Percentiles rank a stretch among this genome's conserved stretches.
These are phyloP conservation scores for Rhinogobius similis DNA, from an alignment of 2,113 vertebrate genomes.

Conservation along the genomic window DNA sequence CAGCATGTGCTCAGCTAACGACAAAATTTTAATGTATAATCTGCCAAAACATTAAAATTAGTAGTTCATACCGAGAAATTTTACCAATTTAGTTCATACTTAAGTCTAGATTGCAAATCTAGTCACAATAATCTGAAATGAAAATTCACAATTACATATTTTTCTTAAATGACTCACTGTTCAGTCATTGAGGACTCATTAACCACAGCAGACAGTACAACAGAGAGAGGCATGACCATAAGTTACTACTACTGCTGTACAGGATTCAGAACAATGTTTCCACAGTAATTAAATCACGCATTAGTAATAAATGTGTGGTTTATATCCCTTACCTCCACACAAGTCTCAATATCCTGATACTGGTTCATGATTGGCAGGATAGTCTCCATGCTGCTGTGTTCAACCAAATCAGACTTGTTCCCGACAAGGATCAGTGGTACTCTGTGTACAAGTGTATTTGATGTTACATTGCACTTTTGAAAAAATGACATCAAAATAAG, in stretches of 20 bases:
- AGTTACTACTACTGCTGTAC: background rate
- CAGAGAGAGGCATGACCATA: background rate
- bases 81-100: too few species aligned
- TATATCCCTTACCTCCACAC: constrained; percentile 87
- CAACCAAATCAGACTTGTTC: constrained; percentile 97
- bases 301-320: background rate
- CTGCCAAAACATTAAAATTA: too few species aligned
- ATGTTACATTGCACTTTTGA: background rate
- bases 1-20: too few species aligned
- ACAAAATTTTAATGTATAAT: too few species aligned
- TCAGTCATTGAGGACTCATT: too few species aligned
- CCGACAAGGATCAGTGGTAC: constrained; percentile 94
- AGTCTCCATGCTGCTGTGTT: constrained; percentile 99
- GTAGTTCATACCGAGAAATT: too few species aligned
- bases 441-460: constrained; percentile 72
- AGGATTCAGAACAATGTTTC: background rate
- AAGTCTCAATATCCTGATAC: constrained; percentile 97
- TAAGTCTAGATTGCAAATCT: too few species aligned
- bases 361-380: constrained; percentile 99
- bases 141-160: too few species aligned
- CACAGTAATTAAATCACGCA: background rate
- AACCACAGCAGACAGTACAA: background rate
- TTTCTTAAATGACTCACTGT: too few species aligned
- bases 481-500: background rate
- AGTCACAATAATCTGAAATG: too few species aligned